These are phyloP conservation scores for Tenebrio molitor DNA, from an alignment of 1,140 invertebrate genomes.

Conservation along the genomic window DNA sequence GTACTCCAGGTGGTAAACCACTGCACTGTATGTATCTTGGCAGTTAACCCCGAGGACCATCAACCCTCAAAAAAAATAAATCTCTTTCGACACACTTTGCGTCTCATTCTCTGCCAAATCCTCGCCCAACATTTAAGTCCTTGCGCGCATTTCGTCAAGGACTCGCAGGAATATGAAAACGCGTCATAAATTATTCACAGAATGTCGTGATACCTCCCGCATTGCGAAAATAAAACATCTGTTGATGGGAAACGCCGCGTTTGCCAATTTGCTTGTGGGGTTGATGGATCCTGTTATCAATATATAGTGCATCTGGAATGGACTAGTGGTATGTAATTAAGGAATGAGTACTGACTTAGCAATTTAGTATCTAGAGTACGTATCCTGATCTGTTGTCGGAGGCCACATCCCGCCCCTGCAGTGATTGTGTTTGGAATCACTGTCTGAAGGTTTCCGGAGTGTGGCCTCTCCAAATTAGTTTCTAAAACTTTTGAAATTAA, in stretches of 20 bases:
- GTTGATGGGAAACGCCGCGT: conserved; percentile 2
- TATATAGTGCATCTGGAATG: conserved; percentile 63
- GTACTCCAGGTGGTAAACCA: conserved; percentile 59
- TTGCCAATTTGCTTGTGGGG: conserved; percentile 8
- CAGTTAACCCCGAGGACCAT: conserved; percentile 1
- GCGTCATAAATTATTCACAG: conserved; percentile 26
- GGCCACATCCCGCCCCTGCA: not conserved
- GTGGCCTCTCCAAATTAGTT: conserved; percentile 8
- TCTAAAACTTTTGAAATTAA: not conserved
- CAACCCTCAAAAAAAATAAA: not conserved
- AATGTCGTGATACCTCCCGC: conserved; percentile 17
- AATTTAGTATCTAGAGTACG: conserved; percentile 59
- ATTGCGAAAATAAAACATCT: conserved; percentile 24
- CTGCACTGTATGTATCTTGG: conserved; percentile 41
- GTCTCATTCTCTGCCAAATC: not conserved
- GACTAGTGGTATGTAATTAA: conserved; percentile 63
- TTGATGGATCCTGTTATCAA: conserved; percentile 27
- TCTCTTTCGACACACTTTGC: no score
- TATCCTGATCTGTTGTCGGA: not conserved
- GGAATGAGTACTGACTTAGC: conserved; percentile 66
- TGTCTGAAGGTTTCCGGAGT: not conserved
- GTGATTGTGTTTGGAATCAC: not conserved
- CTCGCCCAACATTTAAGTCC: not conserved
- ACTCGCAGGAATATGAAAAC: conserved; percentile 35
- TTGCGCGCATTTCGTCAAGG: not conserved